Base-by-base conservation (phyloP, 2,113 vertebrate genomes). In the Heteronetta atricapilla region DNA sequence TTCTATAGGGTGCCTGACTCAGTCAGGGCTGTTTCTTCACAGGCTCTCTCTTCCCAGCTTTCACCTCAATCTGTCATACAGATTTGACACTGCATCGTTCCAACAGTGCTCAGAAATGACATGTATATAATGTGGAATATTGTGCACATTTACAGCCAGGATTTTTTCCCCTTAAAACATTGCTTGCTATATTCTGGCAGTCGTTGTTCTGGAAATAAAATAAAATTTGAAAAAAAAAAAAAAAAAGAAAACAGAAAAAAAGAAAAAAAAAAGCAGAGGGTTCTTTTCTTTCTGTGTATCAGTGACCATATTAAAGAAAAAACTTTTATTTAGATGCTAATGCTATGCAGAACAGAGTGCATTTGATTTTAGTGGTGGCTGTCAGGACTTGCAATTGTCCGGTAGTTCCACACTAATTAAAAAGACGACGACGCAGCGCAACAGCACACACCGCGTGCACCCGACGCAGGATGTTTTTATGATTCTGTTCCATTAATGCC, bases 11-110 rank as follows among this genome's bases (percentile, higher is more conserved):
- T 98, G 98, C 98, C 98, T 98, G 98, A 98, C 97, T 98, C 98
- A 97, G 98, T 96, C 98, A 96, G 98, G 98, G 98, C 95, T 97
- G 98, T 96, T 98, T 98, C 98, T 98, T 98, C 98, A 96, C 98
- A 98, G 98, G 98, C 98, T 98, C 98, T 98, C 98, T 98, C 98
- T 98, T 98, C 96, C 98, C 98, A 98, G 98, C 98, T 97, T 99
- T 99, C 99, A 99, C 99, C 99, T 99, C 99, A 99, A 99, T 99
- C 99, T 99, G 99, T 99, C 99, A 99, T 98, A 98, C 98, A 99
- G 99, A 99, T 99, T 99, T 99, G 99, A 99, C 99, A 99, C 99
- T 94, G 96, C 98, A 97, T 99, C 98, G 98, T 98, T 99, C 98
- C 98, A 98, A 97, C 98, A 96, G 98, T 98, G 98, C 98, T 98